Base-by-base conservation (phyloP, 2,797 vertebrate genomes). In the Neosalanx taihuensis region DNA sequence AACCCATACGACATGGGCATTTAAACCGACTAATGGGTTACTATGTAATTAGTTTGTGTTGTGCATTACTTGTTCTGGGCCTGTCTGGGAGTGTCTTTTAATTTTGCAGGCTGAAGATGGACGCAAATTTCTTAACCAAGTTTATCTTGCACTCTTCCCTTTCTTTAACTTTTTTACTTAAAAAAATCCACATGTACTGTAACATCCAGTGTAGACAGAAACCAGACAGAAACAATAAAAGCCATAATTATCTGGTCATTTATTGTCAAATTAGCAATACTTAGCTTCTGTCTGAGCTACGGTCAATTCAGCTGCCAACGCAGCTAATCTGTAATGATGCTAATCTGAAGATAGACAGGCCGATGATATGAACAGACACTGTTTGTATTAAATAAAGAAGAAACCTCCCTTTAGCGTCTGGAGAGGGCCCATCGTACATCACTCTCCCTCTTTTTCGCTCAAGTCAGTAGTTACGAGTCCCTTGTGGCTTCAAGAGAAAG, bases 281-380 rank as follows among this genome's bases (percentile, higher is more conserved):
- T 60, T 60, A 37, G 33, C 62, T 33, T 63, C 61, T 20, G 61
- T 18, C 31, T n/a, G 61, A 5, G 31, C 17, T 18, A 41, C 1
- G 5, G 3, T 10, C 17, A 18, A 4, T 9, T 18, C 30, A 5
- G 41, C 41, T 46, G 61, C 62, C 60, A 62, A 17, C 5, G 60
- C 3, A 23, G 26, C 7, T 60, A 29, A 60, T 26, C 30, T 62
- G 41, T 46, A 46, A 46, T 46, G 41, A 46, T 46, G 9, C 12
- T 46, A 46, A 49, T 26, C 31, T 35, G 17, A 60, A 71, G 56
- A 74, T 69, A 69, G 41, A 78, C 23, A n/a, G 67, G 35, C 78
- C 82, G 71, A 77, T 72, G 72, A 46, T 46, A 46, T 46, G 41
- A 46, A 46, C 61, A 63, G 67, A 53, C 51, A n/a, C 51, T 31